Base-by-base conservation (phyloP, 2,797 vertebrate genomes). In the Silurus aristotelis region DNA sequence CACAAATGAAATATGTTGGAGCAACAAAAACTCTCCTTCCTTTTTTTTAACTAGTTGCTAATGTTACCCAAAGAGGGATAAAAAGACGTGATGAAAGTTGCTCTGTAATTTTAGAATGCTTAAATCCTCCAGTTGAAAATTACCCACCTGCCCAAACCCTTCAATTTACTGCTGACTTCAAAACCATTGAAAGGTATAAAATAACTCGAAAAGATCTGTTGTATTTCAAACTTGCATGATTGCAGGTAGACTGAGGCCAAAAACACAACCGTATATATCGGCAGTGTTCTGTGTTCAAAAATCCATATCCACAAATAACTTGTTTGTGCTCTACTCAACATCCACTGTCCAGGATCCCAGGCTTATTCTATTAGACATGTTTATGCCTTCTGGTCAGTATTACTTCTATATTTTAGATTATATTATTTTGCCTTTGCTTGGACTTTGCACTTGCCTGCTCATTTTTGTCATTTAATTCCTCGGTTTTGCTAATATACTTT, bases 31-130 rank as follows among this genome's bases (percentile, higher is more conserved):
- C 55, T 12, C 8, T 17, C 3, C 4, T 43, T 38, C 71, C 25
- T 66, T 76, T 68, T 55, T 63, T 63, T 12, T 52, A 80, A 43
- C 38, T 9, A 22, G 2, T 5, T 78, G 83, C 70, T 83, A 71
- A 87, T 85, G 76, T 52, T 82, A 15, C 70, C 38, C 14, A 68
- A 73, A 84, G 55, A 75, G 66, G 85, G 83, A 84, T 73, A 87
- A 81, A 84, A 81, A 87, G 31, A 77, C 6, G 56, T 43, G 31
- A 46, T 15, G 25, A 86, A 22, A 27, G 55, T 56, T 22, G 4
- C 55, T 20, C 25, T 64, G 2, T 64, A 27, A 77, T 70, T 76
- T 80, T 25, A 52, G 2, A 66, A 58, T 80, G 19, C 48, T 81
- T 75, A 66, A 15, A 64, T 48, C 25, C 20, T 58, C 19, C 6